Evolutionary conservation across 2,797 vertebrate genomes (phyloP), one percentile per base, ranked within the genome.

Genomic region (Adelosebastes latens): DNA sequence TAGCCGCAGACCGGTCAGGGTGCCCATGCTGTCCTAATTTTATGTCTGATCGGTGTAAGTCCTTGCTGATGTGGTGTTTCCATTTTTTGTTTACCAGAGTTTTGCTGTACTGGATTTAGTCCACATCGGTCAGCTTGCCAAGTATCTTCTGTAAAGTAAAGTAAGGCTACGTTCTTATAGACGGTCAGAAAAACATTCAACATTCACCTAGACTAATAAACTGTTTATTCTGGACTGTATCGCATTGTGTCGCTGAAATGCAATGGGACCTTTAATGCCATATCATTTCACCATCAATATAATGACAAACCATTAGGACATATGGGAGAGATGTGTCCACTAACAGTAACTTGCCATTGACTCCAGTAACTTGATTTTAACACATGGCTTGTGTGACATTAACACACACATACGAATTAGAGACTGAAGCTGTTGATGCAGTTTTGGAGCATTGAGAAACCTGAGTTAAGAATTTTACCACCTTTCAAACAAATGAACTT

Each of bases 371-470:
- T 42, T 61, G 7, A 70, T 52, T 20, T 71, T 71, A 82, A 86
- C 80, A 60, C 60, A 18, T 36, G 16, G 55, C 62, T 75, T 68
- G 61, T 72, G 34, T 81, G 76, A 71, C 61, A 36, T 80, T 80
- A 77, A 83, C 74, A 64, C 67, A 31, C 22, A 58, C 22, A 29
- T 3, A 59, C 56, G 64, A 22, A 25, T 7, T n/a, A n/a, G 27
- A 72, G 13, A 66, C 31, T 56, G 39, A 67, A 72, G 14, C 55
- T 62, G 61, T 32, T 64, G 34, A 27, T 67, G 42, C 60, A 66
- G 60, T 75, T 77, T 79, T 85, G 82, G 67, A 13, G 61, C 93
- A 93, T 91, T 65, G 92, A 94, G 93, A 94, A 92, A 93, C 88
- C 88, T 87, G 87, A 77, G 87, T 91, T 79, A 52, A 61, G 71